Base-by-base conservation (phyloP, 2,888 invertebrate genomes). In the Cantharis rufa region DNA sequence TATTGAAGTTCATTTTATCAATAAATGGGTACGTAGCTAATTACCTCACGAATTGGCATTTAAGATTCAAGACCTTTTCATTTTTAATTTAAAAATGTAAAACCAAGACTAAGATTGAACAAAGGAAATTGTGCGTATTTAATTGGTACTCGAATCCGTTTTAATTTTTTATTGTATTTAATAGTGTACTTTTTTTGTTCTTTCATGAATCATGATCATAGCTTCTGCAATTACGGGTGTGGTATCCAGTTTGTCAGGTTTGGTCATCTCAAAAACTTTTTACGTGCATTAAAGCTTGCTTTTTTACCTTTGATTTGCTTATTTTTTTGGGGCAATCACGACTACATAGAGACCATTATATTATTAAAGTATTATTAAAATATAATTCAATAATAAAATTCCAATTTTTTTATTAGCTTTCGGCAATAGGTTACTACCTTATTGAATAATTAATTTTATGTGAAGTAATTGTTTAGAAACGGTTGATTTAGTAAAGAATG, bases 1-100 rank as follows among this genome's bases (percentile, higher is more conserved):
- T 62, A 73, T 61, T 74, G 72, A 18, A 76, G 62, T 24, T 61
- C 32, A 72, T 78, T 76, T 69, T 76, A 66, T 48, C 48, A 48
- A 48, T 48, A 48, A n/a, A 48, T 48, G 48, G 48, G n/a, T 48
- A 48, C 48, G 48, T 9, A n/a, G 48, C 1, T 48, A 48, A 48
- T 48, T n/a, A n/a, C n/a, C n/a, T 48, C 48, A 48, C 48, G 48
- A 48, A 48, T n/a, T 48, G 48, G 7, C 48, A 48, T 48, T 48
- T 48, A 48, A n/a, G 48, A 48, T 1, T 32, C n/a, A n/a, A 48
- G n/a, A 48, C 48, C 48, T 48, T 48, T 48, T 48, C 48, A 7
- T 48, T 48, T 48, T 48, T 48, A 48, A 48, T 48, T 48, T n/a
- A 48, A 48, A 48, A 48, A n/a, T 48, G 9, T n/a, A 48, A 48